Evolutionary conservation across 1,140 invertebrate species (phyloP).

Genomic region (Battus philenor): DNA sequence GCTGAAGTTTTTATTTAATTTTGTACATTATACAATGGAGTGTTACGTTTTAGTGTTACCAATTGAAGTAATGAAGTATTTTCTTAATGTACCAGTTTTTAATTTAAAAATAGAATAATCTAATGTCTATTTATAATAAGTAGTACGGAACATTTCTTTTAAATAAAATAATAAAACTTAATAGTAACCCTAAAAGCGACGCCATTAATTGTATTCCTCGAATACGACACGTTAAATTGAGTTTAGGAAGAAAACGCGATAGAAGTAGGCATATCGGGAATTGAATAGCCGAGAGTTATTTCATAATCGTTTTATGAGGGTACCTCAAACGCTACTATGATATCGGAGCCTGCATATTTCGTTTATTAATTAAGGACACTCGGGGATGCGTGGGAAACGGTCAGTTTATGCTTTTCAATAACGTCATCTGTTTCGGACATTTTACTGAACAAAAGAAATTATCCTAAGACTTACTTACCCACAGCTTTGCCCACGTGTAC

Average conservation of each 20-base stretch:
- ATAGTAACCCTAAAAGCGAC: constrained; percentile 9
- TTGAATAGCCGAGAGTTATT: constrained; percentile 52
- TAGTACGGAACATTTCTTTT: not conserved
- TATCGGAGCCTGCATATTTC: constrained; percentile 51
- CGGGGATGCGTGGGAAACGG: constrained; percentile 63
- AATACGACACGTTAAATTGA: constrained; percentile 62
- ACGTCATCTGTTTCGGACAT: constrained; percentile 49
- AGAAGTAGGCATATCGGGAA: constrained; percentile 33
- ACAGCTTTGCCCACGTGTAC: constrained; percentile 50
- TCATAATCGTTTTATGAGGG: constrained; percentile 71
- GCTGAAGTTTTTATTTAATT: no score
- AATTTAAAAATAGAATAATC: not conserved
- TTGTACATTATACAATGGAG: constrained; percentile 29
- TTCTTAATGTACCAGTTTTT: not conserved
- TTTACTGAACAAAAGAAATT: constrained; percentile 48
- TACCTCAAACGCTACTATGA: constrained; percentile 56
- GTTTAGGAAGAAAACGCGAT: constrained; percentile 46
- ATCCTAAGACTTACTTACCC: constrained; percentile 46
- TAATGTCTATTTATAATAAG: not conserved
- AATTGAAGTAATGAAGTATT: constrained; percentile 18
- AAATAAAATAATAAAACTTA: no score
- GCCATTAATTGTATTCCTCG: constrained; percentile 32
- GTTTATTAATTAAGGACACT: constrained; percentile 62
- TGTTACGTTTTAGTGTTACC: constrained; percentile 29
- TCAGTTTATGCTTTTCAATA: constrained; percentile 25